These are phyloP conservation scores for Morpho achilles DNA, from an alignment of 2,888 invertebrate species.

Conservation along the genomic window DNA sequence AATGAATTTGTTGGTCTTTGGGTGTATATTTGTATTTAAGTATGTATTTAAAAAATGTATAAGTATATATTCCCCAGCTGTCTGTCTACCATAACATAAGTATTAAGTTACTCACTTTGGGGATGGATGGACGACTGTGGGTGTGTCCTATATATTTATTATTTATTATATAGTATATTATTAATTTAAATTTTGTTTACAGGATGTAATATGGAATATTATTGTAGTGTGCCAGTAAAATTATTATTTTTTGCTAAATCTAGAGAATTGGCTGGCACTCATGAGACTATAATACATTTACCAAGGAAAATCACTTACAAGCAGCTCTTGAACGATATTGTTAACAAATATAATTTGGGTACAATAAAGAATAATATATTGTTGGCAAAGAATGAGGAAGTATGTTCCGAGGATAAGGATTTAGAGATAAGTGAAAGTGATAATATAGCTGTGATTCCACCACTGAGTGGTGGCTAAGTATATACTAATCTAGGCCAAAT, in stretches of 20 bases:
- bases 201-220: constrained; percentile 71
- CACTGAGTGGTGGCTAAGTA: constrained; percentile 92
- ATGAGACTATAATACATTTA: constrained; percentile 74
- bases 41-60: no score
- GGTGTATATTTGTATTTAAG: no score
- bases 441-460: constrained; percentile 95
- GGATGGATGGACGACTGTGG: no score
- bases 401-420: constrained; percentile 76
- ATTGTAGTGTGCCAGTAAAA: constrained; percentile 77
- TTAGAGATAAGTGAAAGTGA: constrained; percentile 83
- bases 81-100: no score
- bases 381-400: constrained; percentile 91
- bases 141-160: no score
- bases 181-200: constrained; percentile 23
- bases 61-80: no score
- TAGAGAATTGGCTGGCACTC: constrained; percentile 87
- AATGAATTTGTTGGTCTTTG: no score
- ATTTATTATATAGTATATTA: no score
- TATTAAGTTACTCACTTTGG: no score
- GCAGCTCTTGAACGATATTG: constrained; percentile 81
- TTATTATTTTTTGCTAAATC: constrained; percentile 95
- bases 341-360: constrained; percentile 81
- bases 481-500: constrained; percentile 1
- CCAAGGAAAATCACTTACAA: constrained; percentile 73
- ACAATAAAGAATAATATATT: constrained; percentile 85